These are phyloP conservation scores for Sesamia nonagrioides DNA, from an alignment of 1,140 invertebrate genomes.

Conservation along the genomic window DNA sequence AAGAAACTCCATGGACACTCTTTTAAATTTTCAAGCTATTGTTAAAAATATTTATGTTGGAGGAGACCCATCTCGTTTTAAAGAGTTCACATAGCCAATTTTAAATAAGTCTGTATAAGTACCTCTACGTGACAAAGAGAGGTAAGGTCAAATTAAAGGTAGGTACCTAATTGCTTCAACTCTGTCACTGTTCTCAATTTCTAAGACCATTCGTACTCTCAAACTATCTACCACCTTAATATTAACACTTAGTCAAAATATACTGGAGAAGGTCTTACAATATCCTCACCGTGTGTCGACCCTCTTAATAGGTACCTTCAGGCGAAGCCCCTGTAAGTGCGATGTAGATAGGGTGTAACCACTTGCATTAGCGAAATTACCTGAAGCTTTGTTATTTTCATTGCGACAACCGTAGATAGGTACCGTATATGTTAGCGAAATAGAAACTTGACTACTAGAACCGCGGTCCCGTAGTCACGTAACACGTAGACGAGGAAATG, in stretches of 20 bases:
- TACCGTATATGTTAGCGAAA: constrained; percentile 20
- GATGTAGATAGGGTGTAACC: constrained; percentile 83
- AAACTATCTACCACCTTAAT: constrained; percentile 63
- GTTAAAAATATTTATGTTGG: no score
- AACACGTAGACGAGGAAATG: background rate
- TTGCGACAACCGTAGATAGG: constrained; percentile 71
- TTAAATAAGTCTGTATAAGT: no score
- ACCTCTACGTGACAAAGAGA: background rate
- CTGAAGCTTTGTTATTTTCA: constrained; percentile 84
- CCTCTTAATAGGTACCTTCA: constrained; percentile 82
- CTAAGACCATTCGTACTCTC: constrained; percentile 48
- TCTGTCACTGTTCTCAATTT: constrained; percentile 29
- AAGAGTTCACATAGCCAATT: no score
- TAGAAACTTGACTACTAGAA: constrained; percentile 23
- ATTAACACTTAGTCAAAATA: constrained; percentile 74
- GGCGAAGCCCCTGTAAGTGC: constrained; percentile 71
- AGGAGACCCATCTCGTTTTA: no score
- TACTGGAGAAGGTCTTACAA: constrained; percentile 66
- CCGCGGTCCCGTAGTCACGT: constrained; percentile 23
- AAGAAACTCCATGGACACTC: no score
- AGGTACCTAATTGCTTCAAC: background rate
- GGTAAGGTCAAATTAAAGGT: background rate
- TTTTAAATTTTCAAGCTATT: no score
- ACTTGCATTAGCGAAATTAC: constrained; percentile 85
- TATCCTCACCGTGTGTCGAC: constrained; percentile 62